These are phyloP conservation scores for Luehdorfia chinensis DNA, from an alignment of 1,140 invertebrate species.

Conservation along the genomic window DNA sequence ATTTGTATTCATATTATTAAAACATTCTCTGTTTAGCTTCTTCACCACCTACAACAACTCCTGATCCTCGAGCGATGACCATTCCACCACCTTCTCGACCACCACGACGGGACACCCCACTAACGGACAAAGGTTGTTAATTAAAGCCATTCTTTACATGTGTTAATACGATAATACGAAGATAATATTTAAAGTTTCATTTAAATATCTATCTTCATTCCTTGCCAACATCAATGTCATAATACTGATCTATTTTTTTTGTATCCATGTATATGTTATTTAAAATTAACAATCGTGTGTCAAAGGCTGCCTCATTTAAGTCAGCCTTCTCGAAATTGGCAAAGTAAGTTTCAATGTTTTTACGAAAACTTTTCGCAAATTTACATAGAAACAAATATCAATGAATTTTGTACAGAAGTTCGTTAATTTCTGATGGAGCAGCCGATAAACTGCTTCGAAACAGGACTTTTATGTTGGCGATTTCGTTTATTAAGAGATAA, in stretches of 20 bases:
- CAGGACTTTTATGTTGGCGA: constrained; percentile 63
- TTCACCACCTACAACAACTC: constrained; percentile 66
- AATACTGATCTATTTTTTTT: no score
- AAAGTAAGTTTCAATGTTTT: no score
- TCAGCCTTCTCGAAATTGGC: no score
- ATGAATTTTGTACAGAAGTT: constrained; percentile 37
- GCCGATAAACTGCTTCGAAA: constrained; percentile 57
- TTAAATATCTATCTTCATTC: no score
- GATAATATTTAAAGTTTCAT: neutral
- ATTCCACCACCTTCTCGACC: constrained; percentile 59
- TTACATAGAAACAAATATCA: constrained; percentile 11
- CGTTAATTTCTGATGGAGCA: constrained; percentile 52
- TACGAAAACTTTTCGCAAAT: constrained; percentile 8
- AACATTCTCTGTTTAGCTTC: constrained; percentile 41
- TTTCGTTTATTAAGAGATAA: constrained; percentile 75
- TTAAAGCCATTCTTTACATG: neutral
- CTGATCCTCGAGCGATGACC: constrained; percentile 58
- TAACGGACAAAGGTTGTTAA: constrained; percentile 59
- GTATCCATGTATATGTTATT: no score
- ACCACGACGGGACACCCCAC: constrained; percentile 57
- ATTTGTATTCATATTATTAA: neutral
- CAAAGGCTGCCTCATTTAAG: no score
- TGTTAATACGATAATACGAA: no score
- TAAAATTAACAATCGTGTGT: no score
- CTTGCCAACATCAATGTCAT: no score